phyloP scores from a whole-genome alignment of 2,113 vertebrate species.

The Riparia riparia region DNA sequence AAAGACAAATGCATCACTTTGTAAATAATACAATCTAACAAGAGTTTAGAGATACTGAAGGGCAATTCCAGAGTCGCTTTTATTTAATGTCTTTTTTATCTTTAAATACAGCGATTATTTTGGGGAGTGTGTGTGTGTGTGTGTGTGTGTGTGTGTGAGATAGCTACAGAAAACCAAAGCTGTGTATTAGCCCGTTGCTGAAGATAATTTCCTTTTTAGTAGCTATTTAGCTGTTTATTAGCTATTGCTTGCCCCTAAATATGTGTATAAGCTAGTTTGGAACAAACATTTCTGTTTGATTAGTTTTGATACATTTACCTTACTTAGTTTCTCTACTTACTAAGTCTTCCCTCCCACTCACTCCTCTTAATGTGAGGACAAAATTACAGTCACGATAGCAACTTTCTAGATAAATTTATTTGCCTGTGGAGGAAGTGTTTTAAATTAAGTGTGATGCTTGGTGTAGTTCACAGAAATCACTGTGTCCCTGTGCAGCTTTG shows the following conservation, averaged over 20 bases:
- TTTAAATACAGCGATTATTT: not conserved
- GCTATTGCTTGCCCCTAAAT: not conserved
- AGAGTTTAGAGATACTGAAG: not conserved
- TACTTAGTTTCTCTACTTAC: not conserved
- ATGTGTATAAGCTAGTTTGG: not conserved
- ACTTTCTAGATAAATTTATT: not conserved
- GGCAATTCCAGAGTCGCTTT: not conserved
- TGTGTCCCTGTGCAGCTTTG: not conserved
- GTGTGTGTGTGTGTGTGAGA: too few species aligned
- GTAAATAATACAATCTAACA: not conserved
- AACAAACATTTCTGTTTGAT: not conserved
- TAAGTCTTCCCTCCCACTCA: not conserved
- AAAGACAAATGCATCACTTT: not conserved
- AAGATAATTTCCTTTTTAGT: not conserved
- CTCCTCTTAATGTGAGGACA: not conserved
- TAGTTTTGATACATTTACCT: not conserved
- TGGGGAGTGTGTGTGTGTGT: not conserved
- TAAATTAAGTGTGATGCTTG: not conserved
- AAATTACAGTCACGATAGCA: not conserved
- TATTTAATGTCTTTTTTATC: not conserved
- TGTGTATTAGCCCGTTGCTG: not conserved
- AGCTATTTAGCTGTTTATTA: not conserved
- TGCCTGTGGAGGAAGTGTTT: not conserved
- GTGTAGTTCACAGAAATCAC: not conserved
- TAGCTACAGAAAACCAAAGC: not conserved